Percentiles rank a stretch among this genome's conserved stretches.
phyloP scores from a whole-genome alignment of 53 echinoderm and acorn worm species.

The Echinarachnius parma region DNA sequence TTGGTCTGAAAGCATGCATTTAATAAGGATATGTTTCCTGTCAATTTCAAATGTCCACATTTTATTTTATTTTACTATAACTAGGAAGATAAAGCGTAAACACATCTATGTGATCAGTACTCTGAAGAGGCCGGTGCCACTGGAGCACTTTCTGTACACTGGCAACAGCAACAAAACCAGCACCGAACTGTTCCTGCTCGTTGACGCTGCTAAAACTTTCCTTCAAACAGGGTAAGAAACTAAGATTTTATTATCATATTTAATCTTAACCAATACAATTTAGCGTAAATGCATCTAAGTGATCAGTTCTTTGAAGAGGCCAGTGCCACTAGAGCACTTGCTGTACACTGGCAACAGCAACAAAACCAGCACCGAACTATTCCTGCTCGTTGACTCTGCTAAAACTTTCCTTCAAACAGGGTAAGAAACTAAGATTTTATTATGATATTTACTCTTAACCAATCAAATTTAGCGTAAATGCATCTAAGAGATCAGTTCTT shows the following conservation, averaged over 20 bases:
- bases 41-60: slow-evolving; percentile 7
- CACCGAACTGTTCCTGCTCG: slow-evolving; percentile 80
- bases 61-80: slow-evolving; percentile 10
- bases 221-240: slow-evolving; percentile 70
- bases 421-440: slow-evolving; percentile 48
- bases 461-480: too few species aligned
- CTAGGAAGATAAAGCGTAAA: slow-evolving; percentile 81
- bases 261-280: too few species aligned
- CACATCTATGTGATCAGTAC: slow-evolving; percentile 98
- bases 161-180: slow-evolving; percentile 96
- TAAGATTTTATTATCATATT: too few species aligned
- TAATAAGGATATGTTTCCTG: too few species aligned
- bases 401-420: slow-evolving; percentile 72
- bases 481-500: slow-evolving; percentile 96
- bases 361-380: slow-evolving; percentile 86
- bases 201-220: slow-evolving; percentile 72
- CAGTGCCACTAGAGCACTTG: slow-evolving; percentile 94
- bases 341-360: slow-evolving; percentile 97
- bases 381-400: slow-evolving; percentile 73
- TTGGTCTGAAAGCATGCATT: too few species aligned
- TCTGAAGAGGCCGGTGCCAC: slow-evolving; percentile 90
- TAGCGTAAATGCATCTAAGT: too few species aligned
- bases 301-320: slow-evolving; percentile 94
- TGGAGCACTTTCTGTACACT: slow-evolving; percentile 94
- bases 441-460: too few species aligned